Conservation (phyloP, 92 coral and sea anemone species). For the Heteractis magnifica region DNA sequence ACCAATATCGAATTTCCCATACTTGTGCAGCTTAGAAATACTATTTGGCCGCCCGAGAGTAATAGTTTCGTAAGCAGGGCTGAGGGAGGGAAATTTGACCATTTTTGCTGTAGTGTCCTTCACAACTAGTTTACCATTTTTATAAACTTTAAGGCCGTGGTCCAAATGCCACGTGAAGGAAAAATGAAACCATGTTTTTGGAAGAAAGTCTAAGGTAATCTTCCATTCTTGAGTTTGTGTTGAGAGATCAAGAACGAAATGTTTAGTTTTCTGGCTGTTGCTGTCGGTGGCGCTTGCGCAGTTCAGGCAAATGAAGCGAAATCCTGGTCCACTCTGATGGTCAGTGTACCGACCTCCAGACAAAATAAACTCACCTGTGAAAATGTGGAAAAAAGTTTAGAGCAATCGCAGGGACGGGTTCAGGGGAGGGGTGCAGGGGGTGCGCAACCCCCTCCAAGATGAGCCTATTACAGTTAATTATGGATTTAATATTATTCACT, state of each 20-base stretch:
- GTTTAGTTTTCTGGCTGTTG: constrained; percentile 19
- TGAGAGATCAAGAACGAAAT: constrained; percentile 69
- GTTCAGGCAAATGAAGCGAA: constrained; percentile 62
- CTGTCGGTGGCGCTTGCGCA: constrained; percentile 22
- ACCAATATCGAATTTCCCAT: constrained; percentile 78
- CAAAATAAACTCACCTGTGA: constrained; percentile 73
- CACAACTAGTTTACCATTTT: constrained; percentile 70
- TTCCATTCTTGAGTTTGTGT: constrained; percentile 70
- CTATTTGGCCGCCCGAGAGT: constrained; percentile 75
- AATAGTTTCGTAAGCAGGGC: constrained; percentile 15
- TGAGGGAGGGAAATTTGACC: constrained; percentile 16
- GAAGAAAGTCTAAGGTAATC: constrained; percentile 56
- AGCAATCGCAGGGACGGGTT: too few species aligned
- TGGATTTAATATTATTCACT: too few species aligned
- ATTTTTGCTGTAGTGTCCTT: constrained; percentile 27
- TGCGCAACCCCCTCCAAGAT: too few species aligned
- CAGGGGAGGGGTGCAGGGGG: too few species aligned
- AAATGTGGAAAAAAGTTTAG: neutral
- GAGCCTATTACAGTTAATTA: too few species aligned
- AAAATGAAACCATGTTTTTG: constrained; percentile 80
- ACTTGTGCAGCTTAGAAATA: constrained; percentile 24
- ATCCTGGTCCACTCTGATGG: constrained; percentile 76
- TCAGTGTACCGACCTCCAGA: constrained; percentile 74
- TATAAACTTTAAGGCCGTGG: constrained; percentile 78
- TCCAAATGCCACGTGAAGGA: constrained; percentile 72